These are phyloP conservation scores for Rhombomys opimus DNA, from an alignment of 2,113 vertebrate genomes.

Conservation along the genomic window DNA sequence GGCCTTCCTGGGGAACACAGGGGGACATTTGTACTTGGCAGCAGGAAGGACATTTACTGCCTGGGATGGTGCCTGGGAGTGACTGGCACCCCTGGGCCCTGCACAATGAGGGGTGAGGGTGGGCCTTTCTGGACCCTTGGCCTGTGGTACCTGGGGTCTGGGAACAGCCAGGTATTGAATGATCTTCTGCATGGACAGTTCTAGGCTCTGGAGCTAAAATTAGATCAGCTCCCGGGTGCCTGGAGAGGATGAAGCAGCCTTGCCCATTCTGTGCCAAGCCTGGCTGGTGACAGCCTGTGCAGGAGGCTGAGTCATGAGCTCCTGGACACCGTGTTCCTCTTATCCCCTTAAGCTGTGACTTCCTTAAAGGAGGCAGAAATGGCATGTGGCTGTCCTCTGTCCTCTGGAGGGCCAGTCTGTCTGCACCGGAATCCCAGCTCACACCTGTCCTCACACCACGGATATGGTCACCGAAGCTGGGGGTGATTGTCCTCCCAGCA, in stretches of 20 bases:
- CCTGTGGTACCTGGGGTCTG: background rate
- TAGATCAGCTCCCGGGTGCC: slow-evolving; percentile 53
- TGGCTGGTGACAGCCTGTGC: slow-evolving; percentile 1
- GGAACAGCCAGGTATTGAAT: slow-evolving; percentile 23
- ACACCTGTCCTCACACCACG: background rate
- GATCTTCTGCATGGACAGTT: slow-evolving; percentile 46
- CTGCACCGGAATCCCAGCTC: background rate
- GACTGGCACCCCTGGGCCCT: background rate
- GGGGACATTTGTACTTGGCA: background rate
- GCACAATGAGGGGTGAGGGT: background rate
- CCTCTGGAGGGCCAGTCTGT: background rate
- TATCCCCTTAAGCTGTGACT: background rate
- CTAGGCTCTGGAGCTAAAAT: slow-evolving; percentile 70
- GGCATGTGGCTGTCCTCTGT: background rate
- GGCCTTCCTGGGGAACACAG: background rate
- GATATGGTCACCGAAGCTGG: background rate
- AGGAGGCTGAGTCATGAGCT: background rate
- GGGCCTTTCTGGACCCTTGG: background rate
- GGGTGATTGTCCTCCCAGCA: rapidly evolving
- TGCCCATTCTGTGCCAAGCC: background rate
- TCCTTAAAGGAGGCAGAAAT: background rate
- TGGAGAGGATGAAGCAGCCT: background rate
- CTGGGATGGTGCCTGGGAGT: rapidly evolving
- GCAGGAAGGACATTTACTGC: background rate
- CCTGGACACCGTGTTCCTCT: background rate